Evolutionary conservation across 1,140 invertebrate genomes (phyloP).

Genomic region (Formica exsecta): DNA sequence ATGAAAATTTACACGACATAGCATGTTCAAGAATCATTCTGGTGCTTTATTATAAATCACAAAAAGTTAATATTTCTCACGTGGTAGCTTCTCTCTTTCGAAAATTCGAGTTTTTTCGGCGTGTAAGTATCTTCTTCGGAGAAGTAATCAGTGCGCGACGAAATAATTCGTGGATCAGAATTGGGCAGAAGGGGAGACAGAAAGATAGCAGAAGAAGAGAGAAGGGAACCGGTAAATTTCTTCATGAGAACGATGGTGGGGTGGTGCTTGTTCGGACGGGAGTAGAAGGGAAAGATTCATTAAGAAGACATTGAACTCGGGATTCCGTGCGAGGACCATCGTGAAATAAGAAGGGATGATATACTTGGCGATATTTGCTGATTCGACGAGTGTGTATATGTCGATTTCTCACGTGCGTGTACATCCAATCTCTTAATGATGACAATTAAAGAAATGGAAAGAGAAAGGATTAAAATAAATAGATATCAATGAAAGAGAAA

Average conservation of each 20-base stretch:
- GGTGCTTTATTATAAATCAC: not conserved
- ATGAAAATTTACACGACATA: not conserved
- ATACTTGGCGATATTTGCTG: conserved; percentile 54
- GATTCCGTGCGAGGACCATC: conserved; percentile 75
- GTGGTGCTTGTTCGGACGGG: conserved; percentile 35
- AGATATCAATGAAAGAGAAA: not conserved
- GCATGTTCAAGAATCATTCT: not conserved
- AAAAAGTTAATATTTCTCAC: not conserved
- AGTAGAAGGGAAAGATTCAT: conserved; percentile 73
- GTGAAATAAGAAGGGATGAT: conserved; percentile 69
- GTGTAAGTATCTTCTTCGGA: not conserved
- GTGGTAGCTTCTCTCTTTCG: not conserved
- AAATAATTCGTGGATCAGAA: conserved; percentile 45
- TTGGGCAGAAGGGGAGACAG: conserved; percentile 28
- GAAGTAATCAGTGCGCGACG: conserved; percentile 47
- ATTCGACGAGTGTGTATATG: conserved; percentile 50
- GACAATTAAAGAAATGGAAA: conserved; percentile 17
- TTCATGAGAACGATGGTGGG: conserved; percentile 56
- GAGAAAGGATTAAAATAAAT: not conserved
- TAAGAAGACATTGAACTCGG: conserved; percentile 78
- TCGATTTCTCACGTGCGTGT: conserved; percentile 57
- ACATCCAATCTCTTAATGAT: not conserved
- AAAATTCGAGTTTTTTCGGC: conserved; percentile 19
- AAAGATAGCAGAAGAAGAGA: not conserved
- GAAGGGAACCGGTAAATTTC: conserved; percentile 43